Base-by-base conservation (phyloP, 2,113 vertebrate genomes). In the Nothocercus julius region DNA sequence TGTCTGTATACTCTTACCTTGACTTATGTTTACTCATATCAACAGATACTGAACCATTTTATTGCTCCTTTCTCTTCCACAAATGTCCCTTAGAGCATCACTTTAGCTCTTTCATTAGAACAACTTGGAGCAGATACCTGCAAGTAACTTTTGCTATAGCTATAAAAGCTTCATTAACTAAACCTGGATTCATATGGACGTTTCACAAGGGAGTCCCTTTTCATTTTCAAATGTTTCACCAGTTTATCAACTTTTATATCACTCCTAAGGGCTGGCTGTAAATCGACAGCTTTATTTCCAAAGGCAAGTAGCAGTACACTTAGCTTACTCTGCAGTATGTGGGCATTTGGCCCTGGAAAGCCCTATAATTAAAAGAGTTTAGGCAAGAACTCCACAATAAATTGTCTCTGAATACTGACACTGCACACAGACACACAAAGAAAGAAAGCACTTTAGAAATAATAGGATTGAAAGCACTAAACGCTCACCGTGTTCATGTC, bases 401-500 rank as follows among this genome's bases (percentile, higher is more conserved):
- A 63, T 67, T 80, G 79, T 87, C 84, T 40, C 76, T 51, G 42
- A 85, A 66, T 40, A 85, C 30, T 1, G 1, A 80, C 62, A 19
- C 1, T 13, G 16, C 0, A 0, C 21, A 66, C 19, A 27, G 34
- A 54, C 30, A 93, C 18, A 30, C 27, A 85, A 62, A 91, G 24
- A 74, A 93, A 87, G 38, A 92, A 96, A 92, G 82, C 79, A 68
- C 82, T 96, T 93, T 67, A 59, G 63, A 77, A 96, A 82, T 87
- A 95, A 96, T 75, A 86, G 86, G 88, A 92, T 95, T 82, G 72
- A 68, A 91, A 92, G 88, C 83, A 94, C 66, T 78, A 78, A 94
- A 88, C 49, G 25, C 45, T 79, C 85, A 58, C 38, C 62, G 69
- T 78, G 61, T 75, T 82, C 0, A 0, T 89, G 67, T 47, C 66